phyloP scores from a whole-genome alignment of 2,797 vertebrate genomes.

The Mus caroli region DNA sequence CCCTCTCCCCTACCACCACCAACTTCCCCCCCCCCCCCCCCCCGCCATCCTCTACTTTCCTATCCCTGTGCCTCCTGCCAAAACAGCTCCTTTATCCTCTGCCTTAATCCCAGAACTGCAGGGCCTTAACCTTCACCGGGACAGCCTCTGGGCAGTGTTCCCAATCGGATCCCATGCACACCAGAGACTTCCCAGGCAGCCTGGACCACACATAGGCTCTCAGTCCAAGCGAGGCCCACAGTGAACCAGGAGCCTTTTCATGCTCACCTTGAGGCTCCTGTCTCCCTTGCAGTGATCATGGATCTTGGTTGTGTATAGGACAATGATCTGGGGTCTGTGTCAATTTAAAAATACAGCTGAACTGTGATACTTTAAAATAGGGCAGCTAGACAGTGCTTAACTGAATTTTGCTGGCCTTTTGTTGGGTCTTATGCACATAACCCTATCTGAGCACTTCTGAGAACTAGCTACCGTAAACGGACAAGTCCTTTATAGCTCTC shows the following conservation, averaged over 20 bases:
- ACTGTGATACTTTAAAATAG: background rate
- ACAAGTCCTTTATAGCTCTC: accelerated
- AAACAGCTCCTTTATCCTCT: background rate
- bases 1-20: too few relatives aligned
- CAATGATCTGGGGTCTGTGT: background rate
- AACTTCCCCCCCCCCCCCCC: too few relatives aligned
- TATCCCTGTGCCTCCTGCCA: background rate
- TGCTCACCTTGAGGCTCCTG: background rate
- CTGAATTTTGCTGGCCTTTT: background rate
- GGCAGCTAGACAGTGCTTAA: background rate
- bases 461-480: background rate
- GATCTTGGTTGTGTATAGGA: accelerated
- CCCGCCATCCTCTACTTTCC: background rate
- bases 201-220: background rate
- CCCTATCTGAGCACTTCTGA: background rate
- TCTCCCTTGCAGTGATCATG: background rate
- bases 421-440: background rate
- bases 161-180: background rate
- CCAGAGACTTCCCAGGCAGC: background rate
- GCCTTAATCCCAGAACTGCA: background rate
- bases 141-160: background rate
- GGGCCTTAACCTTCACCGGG: background rate
- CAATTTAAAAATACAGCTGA: background rate
- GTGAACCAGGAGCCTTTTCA: accelerated
- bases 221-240: background rate